Evolutionary conservation across 2,113 vertebrate genomes (phyloP).

Genomic region (Enhydra lutris): DNA sequence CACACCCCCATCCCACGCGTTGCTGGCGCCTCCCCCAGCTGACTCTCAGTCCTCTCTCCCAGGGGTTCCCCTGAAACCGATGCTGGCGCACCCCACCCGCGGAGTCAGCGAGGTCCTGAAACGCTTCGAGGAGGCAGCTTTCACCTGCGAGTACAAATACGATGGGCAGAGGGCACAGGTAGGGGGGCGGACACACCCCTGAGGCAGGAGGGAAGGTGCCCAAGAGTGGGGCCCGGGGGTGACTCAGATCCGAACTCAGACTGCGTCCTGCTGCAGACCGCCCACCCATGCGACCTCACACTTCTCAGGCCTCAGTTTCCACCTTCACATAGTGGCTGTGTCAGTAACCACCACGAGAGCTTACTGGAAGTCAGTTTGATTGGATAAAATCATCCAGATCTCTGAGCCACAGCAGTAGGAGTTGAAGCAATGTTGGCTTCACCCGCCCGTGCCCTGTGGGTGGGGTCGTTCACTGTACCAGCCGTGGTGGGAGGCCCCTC

Average conservation of each 20-base stretch:
- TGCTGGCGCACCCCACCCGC: conserved; percentile 94
- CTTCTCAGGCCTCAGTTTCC: accelerated
- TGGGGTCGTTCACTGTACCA: accelerated
- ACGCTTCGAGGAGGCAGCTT: conserved; percentile 90
- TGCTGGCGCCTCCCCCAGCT: background rate
- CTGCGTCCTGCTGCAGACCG: accelerated
- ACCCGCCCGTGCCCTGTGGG: accelerated
- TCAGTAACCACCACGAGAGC: accelerated
- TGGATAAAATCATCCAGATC: accelerated
- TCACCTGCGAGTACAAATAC: conserved; percentile 96
- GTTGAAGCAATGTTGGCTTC: background rate
- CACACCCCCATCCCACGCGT: accelerated
- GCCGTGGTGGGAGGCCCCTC: accelerated
- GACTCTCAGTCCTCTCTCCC: background rate
- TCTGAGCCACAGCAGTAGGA: background rate
- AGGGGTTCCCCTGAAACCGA: conserved; percentile 92
- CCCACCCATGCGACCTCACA: accelerated
- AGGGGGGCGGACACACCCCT: background rate
- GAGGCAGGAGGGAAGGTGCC: accelerated
- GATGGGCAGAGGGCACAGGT: conserved; percentile 95
- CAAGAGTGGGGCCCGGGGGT: accelerated
- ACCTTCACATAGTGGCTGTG: accelerated
- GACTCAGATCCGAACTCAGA: accelerated
- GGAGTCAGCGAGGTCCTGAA: conserved; percentile 92
- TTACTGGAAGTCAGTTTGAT: background rate